A percentile compares a stretch with the other conserved stretches of the same genome.
Evolutionary conservation across 2,888 invertebrate genomes (phyloP).

Genomic region (Dryocosmus kuriphilus): DNA sequence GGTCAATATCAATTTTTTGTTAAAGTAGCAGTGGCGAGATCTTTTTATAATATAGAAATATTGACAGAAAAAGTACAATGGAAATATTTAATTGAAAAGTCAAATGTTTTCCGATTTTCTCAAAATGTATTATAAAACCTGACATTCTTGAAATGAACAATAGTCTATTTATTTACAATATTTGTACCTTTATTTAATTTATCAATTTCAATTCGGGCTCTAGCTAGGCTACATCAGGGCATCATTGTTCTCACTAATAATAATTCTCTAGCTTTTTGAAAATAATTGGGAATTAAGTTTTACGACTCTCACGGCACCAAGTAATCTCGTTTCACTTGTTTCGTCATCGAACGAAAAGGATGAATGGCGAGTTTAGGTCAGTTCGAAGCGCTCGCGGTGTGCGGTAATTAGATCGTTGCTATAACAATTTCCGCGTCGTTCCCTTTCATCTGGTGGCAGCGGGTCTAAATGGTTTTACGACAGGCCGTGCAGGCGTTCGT

Average conservation of each 20-base stretch:
- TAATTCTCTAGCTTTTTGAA: slow-evolving; percentile 10
- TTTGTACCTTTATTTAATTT: too few species aligned
- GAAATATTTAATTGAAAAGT: too few species aligned
- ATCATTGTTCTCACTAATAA: background rate
- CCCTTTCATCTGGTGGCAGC: slow-evolving; percentile 63
- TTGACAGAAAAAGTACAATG: too few species aligned
- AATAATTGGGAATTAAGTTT: slow-evolving; percentile 30
- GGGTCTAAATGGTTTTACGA: slow-evolving; percentile 20
- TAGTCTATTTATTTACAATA: too few species aligned
- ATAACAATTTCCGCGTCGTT: slow-evolving; percentile 69
- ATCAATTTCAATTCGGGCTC: background rate
- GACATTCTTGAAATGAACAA: too few species aligned
- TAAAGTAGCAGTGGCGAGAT: too few species aligned
- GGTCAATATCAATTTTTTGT: too few species aligned
- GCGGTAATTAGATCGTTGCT: slow-evolving; percentile 67
- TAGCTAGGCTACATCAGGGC: background rate
- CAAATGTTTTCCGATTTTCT: too few species aligned
- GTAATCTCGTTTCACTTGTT: slow-evolving; percentile 37
- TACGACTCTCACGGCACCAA: slow-evolving; percentile 32
- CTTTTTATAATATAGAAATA: too few species aligned
- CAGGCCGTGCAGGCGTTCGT: background rate
- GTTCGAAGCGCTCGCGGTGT: slow-evolving; percentile 49
- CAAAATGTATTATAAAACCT: too few species aligned
- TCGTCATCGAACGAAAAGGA: slow-evolving; percentile 37
- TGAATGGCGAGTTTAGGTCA: slow-evolving; percentile 38